phyloP scores from a whole-genome alignment of 2,113 vertebrate species.

The Cebidichthys violaceus region DNA sequence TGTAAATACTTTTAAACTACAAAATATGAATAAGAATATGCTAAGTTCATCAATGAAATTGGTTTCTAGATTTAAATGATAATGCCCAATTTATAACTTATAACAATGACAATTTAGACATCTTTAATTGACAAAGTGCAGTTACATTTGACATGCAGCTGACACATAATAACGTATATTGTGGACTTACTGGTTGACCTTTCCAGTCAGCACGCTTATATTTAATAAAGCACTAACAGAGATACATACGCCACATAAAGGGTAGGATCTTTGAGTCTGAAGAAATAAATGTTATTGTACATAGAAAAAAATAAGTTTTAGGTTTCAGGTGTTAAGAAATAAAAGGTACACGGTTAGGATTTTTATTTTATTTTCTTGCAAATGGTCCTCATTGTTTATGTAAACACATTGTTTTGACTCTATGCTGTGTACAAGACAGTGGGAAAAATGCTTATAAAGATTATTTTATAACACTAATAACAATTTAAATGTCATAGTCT shows the following conservation, averaged over 20 bases:
- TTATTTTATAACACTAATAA: slow-evolving; percentile 2
- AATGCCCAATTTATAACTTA: neutral
- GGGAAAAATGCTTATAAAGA: neutral
- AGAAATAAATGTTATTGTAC: neutral
- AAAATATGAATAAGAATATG: neutral
- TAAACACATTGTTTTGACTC: neutral
- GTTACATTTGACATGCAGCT: neutral
- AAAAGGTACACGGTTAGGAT: too few species aligned
- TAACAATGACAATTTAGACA: neutral
- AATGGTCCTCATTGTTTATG: too few species aligned
- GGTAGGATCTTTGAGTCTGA: neutral
- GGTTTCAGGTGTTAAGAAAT: too few species aligned
- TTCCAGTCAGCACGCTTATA: neutral
- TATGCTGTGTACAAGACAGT: neutral
- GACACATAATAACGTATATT: neutral
- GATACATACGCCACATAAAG: neutral
- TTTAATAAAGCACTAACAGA: neutral
- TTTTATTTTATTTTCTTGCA: too few species aligned
- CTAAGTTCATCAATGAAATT: neutral
- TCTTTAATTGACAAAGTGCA: neutral
- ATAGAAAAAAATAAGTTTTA: too few species aligned
- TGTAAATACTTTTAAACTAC: slow-evolving; percentile 1
- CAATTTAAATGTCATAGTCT: neutral
- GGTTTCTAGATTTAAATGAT: neutral
- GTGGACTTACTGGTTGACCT: neutral